Conservation (phyloP, 1,140 invertebrate genomes). For the Pissodes strobi region DNA sequence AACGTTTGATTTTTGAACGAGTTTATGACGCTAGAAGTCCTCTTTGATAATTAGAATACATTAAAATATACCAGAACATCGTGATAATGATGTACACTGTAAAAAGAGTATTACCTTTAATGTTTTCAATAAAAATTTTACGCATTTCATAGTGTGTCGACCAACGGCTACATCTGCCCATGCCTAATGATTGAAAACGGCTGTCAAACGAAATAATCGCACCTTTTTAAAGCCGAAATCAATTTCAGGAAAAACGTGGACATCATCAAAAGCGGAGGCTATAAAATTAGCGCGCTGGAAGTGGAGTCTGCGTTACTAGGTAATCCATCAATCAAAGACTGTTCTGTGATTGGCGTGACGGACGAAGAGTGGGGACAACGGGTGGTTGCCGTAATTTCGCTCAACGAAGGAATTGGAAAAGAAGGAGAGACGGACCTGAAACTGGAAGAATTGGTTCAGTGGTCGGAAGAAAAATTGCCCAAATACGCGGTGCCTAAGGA, state of each 20-base stretch:
- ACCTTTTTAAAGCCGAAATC: not conserved
- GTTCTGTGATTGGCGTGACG: constrained; percentile 77
- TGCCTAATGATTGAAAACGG: not conserved
- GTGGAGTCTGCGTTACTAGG: constrained; percentile 81
- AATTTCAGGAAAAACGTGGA: constrained; percentile 74
- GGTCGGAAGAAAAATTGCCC: constrained; percentile 60
- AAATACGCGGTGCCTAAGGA: constrained; percentile 68
- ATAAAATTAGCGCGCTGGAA: constrained; percentile 82
- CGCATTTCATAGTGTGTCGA: too few species aligned
- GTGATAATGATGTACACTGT: too few species aligned
- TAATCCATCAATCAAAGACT: constrained; percentile 76
- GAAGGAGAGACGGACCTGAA: constrained; percentile 57
- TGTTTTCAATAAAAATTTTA: too few species aligned
- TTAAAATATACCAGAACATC: too few species aligned
- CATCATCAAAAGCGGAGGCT: constrained; percentile 89
- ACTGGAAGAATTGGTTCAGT: constrained; percentile 63
- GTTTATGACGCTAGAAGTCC: too few species aligned
- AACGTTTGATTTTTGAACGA: too few species aligned
- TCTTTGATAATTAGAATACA: too few species aligned
- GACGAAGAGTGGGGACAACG: constrained; percentile 82
- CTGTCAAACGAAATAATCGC: not conserved
- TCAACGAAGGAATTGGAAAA: constrained; percentile 51
- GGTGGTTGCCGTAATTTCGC: constrained; percentile 72
- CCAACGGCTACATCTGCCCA: not conserved
- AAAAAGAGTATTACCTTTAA: too few species aligned